Percentiles rank a stretch among this genome's conserved stretches.
phyloP scores from a whole-genome alignment of 2,888 invertebrate genomes.

The Helleia helle region DNA sequence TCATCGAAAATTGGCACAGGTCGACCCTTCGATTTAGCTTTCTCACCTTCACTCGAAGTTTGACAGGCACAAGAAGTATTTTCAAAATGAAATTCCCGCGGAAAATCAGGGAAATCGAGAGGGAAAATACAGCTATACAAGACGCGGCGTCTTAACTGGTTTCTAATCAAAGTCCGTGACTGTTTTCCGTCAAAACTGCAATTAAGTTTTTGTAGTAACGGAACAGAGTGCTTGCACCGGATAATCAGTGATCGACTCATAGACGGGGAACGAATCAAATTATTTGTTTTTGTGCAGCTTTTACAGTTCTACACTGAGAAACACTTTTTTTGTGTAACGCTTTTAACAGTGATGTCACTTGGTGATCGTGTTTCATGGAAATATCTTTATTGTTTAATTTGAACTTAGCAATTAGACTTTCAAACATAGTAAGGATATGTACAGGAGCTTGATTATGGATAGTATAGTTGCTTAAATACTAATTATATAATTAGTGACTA shows the following conservation, averaged over 20 bases:
- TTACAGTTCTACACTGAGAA: conserved; percentile 1
- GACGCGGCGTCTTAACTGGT: neutral
- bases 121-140: no score
- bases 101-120: conserved; percentile 3
- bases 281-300: conserved; percentile 6
- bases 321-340: neutral
- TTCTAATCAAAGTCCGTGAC: neutral
- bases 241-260: conserved; percentile 13
- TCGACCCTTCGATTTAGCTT: no score
- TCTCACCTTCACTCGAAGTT: neutral
- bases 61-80: neutral
- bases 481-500: no score
- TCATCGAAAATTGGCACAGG: no score
- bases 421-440: no score
- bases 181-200: conserved; percentile 6
- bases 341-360: conserved; percentile 1
- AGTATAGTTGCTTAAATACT: no score
- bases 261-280: conserved; percentile 12
- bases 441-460: no score
- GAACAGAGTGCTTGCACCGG: conserved; percentile 8
- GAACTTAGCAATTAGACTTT: no score
- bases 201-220: conserved; percentile 4
- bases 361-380: neutral
- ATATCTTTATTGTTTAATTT: no score
- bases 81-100: neutral